Conservation (phyloP, 64 coral and sea anemone species). For the Astreopora myriophthalma region DNA sequence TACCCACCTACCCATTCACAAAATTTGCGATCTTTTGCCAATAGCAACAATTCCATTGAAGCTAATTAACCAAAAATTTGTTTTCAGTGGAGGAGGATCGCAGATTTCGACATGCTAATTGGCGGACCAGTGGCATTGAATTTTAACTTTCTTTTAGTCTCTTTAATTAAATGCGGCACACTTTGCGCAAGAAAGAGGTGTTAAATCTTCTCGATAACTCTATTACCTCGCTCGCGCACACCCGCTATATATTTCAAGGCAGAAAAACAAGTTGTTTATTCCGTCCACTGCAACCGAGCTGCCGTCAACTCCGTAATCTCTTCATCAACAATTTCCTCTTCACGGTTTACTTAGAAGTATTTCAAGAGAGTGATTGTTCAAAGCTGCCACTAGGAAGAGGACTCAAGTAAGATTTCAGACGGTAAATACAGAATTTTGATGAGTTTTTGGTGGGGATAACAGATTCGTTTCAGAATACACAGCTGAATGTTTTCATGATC, state of each 20-base stretch:
- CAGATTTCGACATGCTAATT: conserved; percentile 3
- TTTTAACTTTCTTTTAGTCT: neutral
- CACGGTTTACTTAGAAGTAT: too few species aligned
- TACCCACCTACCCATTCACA: neutral
- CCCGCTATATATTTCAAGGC: neutral
- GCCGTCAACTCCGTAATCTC: too few species aligned
- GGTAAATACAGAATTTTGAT: too few species aligned
- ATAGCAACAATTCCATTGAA: neutral
- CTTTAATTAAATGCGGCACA: neutral
- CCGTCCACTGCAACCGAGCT: neutral
- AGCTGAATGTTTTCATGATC: too few species aligned
- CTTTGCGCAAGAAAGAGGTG: neutral
- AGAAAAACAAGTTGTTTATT: neutral
- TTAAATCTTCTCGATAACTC: neutral
- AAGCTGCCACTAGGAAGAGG: too few species aligned
- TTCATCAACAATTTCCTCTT: neutral
- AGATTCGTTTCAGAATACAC: too few species aligned
- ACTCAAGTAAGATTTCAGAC: too few species aligned
- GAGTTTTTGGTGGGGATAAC: too few species aligned
- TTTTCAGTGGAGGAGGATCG: neutral
- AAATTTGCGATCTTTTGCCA: neutral
- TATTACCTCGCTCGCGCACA: neutral
- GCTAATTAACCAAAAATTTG: neutral
- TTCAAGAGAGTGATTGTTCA: too few species aligned
- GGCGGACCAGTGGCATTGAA: neutral